phyloP scores from a whole-genome alignment of 2,888 invertebrate genomes.

The Sycophila texana region DNA sequence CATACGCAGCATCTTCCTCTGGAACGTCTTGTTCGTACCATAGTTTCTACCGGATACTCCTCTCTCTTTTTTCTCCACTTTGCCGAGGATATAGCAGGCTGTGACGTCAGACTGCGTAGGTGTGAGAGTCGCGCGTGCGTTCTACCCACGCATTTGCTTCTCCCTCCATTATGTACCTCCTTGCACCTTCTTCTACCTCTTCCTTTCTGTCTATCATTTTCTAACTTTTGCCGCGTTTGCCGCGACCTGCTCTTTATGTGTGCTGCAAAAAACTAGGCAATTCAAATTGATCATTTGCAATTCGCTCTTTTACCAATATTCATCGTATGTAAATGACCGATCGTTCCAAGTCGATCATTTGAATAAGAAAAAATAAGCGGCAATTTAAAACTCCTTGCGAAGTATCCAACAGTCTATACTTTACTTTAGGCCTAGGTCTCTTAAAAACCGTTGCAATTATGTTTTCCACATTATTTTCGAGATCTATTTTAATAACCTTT shows the following conservation, averaged over 20 bases:
- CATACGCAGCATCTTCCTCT: constrained; percentile 12
- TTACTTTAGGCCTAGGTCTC: too few species aligned
- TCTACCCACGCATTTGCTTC: constrained; percentile 45
- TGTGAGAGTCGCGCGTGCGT: constrained; percentile 60
- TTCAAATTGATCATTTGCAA: constrained; percentile 44
- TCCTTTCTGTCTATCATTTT: constrained; percentile 41
- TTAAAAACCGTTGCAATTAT: too few species aligned
- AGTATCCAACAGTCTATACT: background rate
- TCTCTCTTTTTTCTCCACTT: constrained; percentile 29
- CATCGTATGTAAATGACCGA: constrained; percentile 39
- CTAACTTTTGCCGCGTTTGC: background rate
- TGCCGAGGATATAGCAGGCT: constrained; percentile 61
- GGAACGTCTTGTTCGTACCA: constrained; percentile 6
- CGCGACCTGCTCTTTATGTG: background rate
- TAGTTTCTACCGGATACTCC: constrained; percentile 13
- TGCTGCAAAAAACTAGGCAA: constrained; percentile 11
- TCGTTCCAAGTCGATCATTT: constrained; percentile 11
- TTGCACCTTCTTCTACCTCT: constrained; percentile 26
- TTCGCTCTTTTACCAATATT: constrained; percentile 45
- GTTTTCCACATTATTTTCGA: too few species aligned
- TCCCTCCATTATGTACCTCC: background rate
- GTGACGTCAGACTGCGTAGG: constrained; percentile 65
- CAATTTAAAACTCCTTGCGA: constrained; percentile 6
- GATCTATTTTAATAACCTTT: too few species aligned
- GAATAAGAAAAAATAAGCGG: constrained; percentile 10